These are phyloP conservation scores for Antennarius maculatus DNA, from an alignment of 2,797 vertebrate genomes.

Conservation along the genomic window DNA sequence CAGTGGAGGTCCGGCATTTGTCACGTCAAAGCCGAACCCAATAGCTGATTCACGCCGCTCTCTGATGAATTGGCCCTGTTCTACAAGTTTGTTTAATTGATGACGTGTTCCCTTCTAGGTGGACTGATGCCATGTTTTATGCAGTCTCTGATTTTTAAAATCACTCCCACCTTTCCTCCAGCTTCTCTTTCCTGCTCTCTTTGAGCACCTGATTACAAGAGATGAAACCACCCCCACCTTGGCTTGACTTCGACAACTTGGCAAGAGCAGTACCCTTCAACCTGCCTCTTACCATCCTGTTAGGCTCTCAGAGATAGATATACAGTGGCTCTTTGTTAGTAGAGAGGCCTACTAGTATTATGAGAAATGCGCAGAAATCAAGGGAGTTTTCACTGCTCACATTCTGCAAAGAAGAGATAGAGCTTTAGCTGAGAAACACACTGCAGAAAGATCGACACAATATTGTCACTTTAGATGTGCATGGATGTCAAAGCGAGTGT, in stretches of 20 bases:
- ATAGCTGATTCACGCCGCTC: conserved; percentile 76
- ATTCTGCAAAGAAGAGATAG: conserved; percentile 29
- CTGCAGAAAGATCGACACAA: not conserved
- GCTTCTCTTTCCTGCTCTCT: conserved; percentile 37
- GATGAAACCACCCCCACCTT: conserved; percentile 41
- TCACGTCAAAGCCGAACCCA: conserved; percentile 79
- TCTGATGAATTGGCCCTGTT: conserved; percentile 82
- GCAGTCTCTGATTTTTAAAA: conserved; percentile 77
- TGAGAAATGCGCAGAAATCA: conserved; percentile 37
- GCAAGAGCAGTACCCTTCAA: conserved; percentile 40
- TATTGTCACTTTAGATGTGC: not conserved
- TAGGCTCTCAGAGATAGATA: conserved; percentile 32
- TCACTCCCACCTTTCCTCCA: conserved; percentile 40
- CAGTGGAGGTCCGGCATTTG: conserved; percentile 81
- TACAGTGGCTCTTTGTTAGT: conserved; percentile 50
- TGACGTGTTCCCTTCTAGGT: conserved; percentile 78
- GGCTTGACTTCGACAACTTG: conserved; percentile 25
- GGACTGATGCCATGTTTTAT: conserved; percentile 66
- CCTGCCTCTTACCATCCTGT: conserved; percentile 19
- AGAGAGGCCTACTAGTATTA: conserved; percentile 39
- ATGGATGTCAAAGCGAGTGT: conserved; percentile 3
- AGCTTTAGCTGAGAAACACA: not conserved
- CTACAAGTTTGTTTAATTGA: conserved; percentile 84
- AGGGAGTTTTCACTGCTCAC: conserved; percentile 21
- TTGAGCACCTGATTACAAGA: conserved; percentile 48